These are phyloP conservation scores for Scaptomyza caliginosa DNA, from an alignment of 2,888 invertebrate species.

Conservation along the genomic window DNA sequence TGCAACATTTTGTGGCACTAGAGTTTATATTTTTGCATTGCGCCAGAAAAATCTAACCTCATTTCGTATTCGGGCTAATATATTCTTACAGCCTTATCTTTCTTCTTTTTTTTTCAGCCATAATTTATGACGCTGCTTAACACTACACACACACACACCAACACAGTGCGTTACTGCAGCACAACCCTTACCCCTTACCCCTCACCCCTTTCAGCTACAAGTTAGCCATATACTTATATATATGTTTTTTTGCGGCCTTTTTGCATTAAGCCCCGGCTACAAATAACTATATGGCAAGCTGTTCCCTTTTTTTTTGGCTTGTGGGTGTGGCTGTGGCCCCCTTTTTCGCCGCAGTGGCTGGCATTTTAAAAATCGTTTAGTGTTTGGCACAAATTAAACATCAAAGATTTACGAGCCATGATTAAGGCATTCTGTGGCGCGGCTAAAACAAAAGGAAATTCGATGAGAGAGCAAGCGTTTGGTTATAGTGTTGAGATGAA, in stretches of 20 bases:
- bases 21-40: constrained; percentile 9
- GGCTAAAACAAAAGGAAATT: constrained; percentile 44
- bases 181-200: constrained; percentile 8
- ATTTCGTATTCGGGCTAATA: constrained; percentile 48
- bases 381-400: constrained; percentile 79
- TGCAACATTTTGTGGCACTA: background rate
- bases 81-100: constrained; percentile 56
- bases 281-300: constrained; percentile 22
- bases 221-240: constrained; percentile 33
- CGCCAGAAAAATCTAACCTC: constrained; percentile 33
- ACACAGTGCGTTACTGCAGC: constrained; percentile 23
- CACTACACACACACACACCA: constrained; percentile 39
- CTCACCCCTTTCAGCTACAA: constrained; percentile 26
- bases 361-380: constrained; percentile 76
- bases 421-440: constrained; percentile 70
- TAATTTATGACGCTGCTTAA: constrained; percentile 66
- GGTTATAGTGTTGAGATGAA: constrained; percentile 60
- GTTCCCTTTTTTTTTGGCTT: background rate
- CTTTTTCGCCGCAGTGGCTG: background rate
- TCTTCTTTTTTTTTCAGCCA: constrained; percentile 30
- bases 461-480: constrained; percentile 1
- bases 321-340: background rate
- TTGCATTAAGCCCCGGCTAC: constrained; percentile 24
- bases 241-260: constrained; percentile 19
- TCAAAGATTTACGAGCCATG: constrained; percentile 79